Conservation (phyloP, 2,888 invertebrate species). For the Philaethria dido region DNA sequence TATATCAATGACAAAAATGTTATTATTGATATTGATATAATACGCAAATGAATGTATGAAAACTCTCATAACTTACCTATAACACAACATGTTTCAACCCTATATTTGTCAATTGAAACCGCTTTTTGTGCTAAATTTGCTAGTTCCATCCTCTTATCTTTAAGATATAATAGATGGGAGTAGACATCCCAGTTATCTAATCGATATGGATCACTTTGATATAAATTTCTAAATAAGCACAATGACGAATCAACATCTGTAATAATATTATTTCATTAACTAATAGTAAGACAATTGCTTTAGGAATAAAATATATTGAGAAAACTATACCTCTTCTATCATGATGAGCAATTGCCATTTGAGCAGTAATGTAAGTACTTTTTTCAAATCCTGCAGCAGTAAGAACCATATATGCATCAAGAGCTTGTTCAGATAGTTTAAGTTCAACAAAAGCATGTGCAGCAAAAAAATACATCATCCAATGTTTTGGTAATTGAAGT, state of each 20-base stretch:
- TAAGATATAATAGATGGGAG: constrained; percentile 97
- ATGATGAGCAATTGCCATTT: constrained; percentile 96
- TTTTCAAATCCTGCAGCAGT: constrained; percentile 92
- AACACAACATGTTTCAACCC: constrained; percentile 98
- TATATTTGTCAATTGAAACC: constrained; percentile 97
- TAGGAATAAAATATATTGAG: background rate
- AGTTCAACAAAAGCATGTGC: constrained; percentile 95
- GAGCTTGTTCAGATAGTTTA: constrained; percentile 94
- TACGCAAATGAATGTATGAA: background rate
- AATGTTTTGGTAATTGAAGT: constrained; percentile 91
- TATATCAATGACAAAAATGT: no score
- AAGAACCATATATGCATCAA: constrained; percentile 91
- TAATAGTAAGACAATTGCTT: background rate
- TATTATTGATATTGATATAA: background rate
- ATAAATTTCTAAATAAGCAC: constrained; percentile 91
- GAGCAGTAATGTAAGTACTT: constrained; percentile 94
- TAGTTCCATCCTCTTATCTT: constrained; percentile 95
- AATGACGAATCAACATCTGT: constrained; percentile 95
- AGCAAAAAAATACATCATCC: constrained; percentile 97
- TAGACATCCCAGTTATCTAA: constrained; percentile 98
- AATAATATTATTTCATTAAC: constrained; percentile 47
- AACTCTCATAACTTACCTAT: constrained; percentile 87
- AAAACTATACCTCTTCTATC: constrained; percentile 90
- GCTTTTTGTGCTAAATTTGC: constrained; percentile 97
- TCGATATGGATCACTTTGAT: constrained; percentile 94